Evolutionary conservation across 2,113 vertebrate genomes (phyloP).

Genomic region (Eolophus roseicapilla): DNA sequence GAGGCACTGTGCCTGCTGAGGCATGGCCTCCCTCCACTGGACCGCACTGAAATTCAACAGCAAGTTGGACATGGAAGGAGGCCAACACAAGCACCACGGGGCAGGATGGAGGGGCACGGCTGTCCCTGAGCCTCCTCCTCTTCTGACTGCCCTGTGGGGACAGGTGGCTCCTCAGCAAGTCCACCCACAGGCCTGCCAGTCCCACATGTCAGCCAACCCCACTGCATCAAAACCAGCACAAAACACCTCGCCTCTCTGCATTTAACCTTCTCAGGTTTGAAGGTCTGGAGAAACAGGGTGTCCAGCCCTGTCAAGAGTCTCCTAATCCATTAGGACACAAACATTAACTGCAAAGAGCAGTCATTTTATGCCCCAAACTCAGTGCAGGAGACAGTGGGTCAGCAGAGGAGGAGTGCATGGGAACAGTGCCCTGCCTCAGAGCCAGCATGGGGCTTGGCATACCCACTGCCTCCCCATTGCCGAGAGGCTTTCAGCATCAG

Average conservation of each 20-base stretch:
- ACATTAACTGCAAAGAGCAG: not conserved
- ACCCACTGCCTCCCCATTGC: not conserved
- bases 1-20: accelerated
- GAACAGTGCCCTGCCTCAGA: not conserved
- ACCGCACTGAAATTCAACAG: not conserved
- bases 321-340: not conserved
- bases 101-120: not conserved
- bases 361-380: not conserved
- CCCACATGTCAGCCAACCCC: not conserved
- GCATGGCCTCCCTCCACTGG: not conserved
- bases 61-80: not conserved
- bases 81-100: not conserved
- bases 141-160: not conserved
- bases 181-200: not conserved
- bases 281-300: not conserved
- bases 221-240: not conserved
- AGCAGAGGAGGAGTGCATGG: not conserved
- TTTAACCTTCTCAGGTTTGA: not conserved
- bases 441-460: not conserved
- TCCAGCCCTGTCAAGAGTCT: not conserved
- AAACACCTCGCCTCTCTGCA: not conserved
- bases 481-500: not conserved
- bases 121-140: not conserved
- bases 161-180: not conserved
- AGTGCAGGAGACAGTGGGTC: accelerated